A percentile compares a stretch with the other conserved stretches of the same genome.
Conservation (phyloP, 2,113 vertebrate species). For the Nematolebias whitei region DNA sequence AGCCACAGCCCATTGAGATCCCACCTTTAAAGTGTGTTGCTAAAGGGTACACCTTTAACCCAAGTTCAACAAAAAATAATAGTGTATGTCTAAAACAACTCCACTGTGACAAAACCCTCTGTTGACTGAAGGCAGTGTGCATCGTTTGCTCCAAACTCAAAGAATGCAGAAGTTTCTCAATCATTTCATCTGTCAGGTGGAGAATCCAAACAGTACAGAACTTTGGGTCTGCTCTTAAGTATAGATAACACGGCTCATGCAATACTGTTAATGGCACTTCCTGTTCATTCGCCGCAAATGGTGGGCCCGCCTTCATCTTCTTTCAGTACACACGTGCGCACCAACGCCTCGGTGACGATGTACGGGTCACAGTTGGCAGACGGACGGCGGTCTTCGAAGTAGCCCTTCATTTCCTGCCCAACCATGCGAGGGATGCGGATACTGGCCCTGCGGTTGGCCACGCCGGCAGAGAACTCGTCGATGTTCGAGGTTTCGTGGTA, state of each 20-base stretch:
- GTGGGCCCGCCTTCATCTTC: constrained; percentile 90
- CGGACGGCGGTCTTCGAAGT: constrained; percentile 96
- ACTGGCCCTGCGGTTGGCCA: constrained; percentile 93
- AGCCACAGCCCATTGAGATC: too few relatives aligned
- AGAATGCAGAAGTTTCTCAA: constrained; percentile 1
- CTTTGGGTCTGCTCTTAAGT: background rate
- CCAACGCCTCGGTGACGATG: constrained; percentile 89
- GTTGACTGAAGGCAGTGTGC: constrained; percentile 24
- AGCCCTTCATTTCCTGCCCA: constrained; percentile 93
- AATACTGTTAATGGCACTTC: constrained; percentile 53
- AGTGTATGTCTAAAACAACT: constrained; percentile 1
- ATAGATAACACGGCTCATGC: constrained; percentile 30
- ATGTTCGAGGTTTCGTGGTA: constrained; percentile 95
- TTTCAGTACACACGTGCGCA: constrained; percentile 91
- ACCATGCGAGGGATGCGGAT: constrained; percentile 93
- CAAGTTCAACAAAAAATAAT: constrained; percentile 39
- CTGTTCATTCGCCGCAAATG: constrained; percentile 78
- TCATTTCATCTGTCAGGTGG: constrained; percentile 14
- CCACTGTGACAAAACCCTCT: background rate
- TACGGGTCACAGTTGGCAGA: constrained; percentile 97
- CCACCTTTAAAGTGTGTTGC: constrained; percentile 10
- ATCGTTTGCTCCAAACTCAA: background rate
- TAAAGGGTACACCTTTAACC: constrained; percentile 33
- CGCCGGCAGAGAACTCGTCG: constrained; percentile 93
- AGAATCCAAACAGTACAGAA: constrained; percentile 8